Evolutionary conservation across 2,113 vertebrate genomes (phyloP).

Genomic region (Chlorodrepanis virens): DNA sequence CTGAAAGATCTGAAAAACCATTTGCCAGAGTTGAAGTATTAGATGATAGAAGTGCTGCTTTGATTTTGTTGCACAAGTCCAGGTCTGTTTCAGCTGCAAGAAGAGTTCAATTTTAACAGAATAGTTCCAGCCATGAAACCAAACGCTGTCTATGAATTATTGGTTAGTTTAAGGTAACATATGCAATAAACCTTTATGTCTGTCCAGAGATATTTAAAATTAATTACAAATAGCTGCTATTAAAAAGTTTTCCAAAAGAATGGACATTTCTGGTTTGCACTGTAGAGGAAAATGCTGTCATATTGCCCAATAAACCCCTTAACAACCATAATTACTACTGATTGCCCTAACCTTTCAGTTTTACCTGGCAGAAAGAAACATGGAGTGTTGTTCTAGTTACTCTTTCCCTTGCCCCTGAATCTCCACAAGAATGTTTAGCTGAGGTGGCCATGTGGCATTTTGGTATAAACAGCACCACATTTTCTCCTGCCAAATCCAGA

Average conservation of each 20-base stretch:
- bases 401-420: neutral
- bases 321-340: neutral
- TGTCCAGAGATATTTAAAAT: neutral
- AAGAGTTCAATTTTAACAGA: neutral
- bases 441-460: neutral
- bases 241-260: neutral
- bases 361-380: neutral
- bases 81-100: neutral
- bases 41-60: neutral
- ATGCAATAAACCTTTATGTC: neutral
- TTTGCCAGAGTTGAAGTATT: neutral
- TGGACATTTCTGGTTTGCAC: neutral
- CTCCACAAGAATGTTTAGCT: neutral
- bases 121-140: neutral
- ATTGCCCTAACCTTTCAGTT: neutral
- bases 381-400: neutral
- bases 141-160: neutral
- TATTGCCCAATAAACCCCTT: neutral
- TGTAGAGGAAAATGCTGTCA: neutral
- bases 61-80: neutral
- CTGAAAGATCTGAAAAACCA: neutral
- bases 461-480: neutral
- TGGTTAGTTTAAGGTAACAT: neutral
- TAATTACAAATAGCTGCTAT: neutral
- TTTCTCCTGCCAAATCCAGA: neutral